phyloP scores from a whole-genome alignment of 2,113 vertebrate species.

The Pelmatolapia mariae region DNA sequence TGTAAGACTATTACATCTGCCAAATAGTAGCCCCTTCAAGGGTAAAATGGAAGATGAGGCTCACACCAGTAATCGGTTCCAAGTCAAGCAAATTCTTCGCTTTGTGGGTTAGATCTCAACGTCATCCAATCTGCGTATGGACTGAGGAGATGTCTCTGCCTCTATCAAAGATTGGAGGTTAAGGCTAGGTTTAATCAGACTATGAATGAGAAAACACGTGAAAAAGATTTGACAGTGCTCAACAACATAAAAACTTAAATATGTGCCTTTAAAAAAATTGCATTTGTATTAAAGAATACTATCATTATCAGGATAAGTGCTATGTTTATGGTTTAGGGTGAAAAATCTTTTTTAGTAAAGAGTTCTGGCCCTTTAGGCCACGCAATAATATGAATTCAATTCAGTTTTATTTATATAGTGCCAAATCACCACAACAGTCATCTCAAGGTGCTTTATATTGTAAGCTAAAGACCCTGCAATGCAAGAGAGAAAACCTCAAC shows the following conservation, averaged over 20 bases:
- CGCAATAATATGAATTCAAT: not conserved
- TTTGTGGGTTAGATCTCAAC: not conserved
- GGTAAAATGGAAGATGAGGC: slow-evolving; percentile 14
- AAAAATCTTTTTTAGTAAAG: not conserved
- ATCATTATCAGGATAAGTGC: not conserved
- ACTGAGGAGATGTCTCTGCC: not conserved
- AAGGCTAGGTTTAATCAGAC: not conserved
- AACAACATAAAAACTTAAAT: not conserved
- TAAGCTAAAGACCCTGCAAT: not conserved
- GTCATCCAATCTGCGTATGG: not conserved
- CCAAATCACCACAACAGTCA: not conserved
- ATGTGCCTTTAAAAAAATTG: not conserved
- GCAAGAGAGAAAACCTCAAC: not conserved
- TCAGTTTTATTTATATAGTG: not conserved
- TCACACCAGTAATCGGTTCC: not conserved
- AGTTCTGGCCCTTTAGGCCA: not conserved
- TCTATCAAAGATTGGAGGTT: not conserved
- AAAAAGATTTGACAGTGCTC: not conserved
- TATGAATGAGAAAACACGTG: not conserved
- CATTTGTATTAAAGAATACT: not conserved
- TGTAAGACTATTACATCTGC: slow-evolving; percentile 26
- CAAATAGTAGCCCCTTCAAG: slow-evolving; percentile 26
- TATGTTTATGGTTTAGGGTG: not conserved
- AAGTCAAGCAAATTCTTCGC: slow-evolving; percentile 19
- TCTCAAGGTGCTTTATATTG: not conserved